Conservation (phyloP, 2,113 vertebrate genomes). For the Indicator maculatus region DNA sequence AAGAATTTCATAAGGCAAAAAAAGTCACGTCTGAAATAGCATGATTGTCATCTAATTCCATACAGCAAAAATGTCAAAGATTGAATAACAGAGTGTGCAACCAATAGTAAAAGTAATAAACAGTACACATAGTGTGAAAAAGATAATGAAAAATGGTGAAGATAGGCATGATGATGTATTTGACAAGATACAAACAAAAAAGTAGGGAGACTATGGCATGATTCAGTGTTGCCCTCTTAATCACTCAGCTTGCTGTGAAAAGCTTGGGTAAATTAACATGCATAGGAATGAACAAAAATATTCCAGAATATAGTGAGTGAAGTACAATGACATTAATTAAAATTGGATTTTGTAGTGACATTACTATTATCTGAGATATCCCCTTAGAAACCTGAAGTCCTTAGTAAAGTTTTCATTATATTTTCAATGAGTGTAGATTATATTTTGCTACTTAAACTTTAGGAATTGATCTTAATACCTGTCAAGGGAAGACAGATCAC, state of each 20-base stretch:
- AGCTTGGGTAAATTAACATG: not conserved
- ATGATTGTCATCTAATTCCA: not conserved
- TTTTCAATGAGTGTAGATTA: not conserved
- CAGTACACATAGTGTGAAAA: not conserved
- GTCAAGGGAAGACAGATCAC: not conserved
- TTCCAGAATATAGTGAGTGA: not conserved
- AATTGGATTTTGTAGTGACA: not conserved
- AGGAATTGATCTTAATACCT: not conserved
- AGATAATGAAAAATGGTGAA: not conserved
- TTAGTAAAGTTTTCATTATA: not conserved
- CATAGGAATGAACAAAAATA: not conserved
- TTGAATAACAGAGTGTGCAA: not conserved
- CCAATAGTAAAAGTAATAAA: not conserved
- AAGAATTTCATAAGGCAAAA: not conserved
- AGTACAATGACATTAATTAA: not conserved
- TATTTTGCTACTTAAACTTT: not conserved
- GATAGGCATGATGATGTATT: not conserved
- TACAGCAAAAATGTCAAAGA: not conserved
- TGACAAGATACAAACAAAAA: not conserved
- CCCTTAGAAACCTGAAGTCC: not conserved
- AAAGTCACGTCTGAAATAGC: not conserved
- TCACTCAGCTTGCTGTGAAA: not conserved
- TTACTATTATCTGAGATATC: not conserved
- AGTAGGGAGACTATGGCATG: not conserved
- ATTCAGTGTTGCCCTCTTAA: not conserved